Evolutionary conservation across 1,140 invertebrate species (phyloP).

Genomic region (Rhyzopertha dominica): DNA sequence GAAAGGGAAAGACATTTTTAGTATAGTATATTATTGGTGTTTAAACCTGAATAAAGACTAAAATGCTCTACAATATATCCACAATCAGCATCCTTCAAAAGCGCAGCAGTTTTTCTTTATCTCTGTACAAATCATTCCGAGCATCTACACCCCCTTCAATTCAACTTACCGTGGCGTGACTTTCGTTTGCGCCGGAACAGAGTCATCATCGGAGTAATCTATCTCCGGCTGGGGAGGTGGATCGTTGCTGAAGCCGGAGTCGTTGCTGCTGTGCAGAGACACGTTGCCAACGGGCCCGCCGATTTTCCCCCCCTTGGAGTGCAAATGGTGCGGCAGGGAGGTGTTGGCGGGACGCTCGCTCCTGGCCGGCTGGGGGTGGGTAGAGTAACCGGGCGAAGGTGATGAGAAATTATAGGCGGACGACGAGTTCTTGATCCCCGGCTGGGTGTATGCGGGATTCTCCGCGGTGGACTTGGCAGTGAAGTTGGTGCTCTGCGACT

Average conservation of each 20-base stretch:
- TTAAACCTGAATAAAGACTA: too few relatives aligned
- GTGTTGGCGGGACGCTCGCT: slow-evolving; percentile 48
- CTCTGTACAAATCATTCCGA: too few relatives aligned
- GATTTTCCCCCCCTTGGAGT: slow-evolving; percentile 36
- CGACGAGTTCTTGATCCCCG: slow-evolving; percentile 51
- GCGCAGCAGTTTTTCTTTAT: too few relatives aligned
- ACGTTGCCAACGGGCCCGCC: slow-evolving; percentile 60
- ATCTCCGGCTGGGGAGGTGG: slow-evolving; percentile 82
- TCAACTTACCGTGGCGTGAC: slow-evolving; percentile 64
- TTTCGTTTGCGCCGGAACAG: slow-evolving; percentile 52
- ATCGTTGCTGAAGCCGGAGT: slow-evolving; percentile 87
- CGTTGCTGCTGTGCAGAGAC: slow-evolving; percentile 83
- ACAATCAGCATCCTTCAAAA: too few relatives aligned
- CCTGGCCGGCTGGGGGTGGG: slow-evolving; percentile 51
- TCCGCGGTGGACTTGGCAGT: slow-evolving; percentile 40
- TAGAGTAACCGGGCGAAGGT: slow-evolving; percentile 48
- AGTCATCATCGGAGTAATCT: slow-evolving; percentile 86
- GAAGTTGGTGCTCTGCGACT: slow-evolving; percentile 52
- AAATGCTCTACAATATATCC: too few relatives aligned
- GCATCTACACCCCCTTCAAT: too few relatives aligned
- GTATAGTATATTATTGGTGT: too few relatives aligned
- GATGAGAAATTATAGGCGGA: slow-evolving; percentile 54
- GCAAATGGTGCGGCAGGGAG: slow-evolving; percentile 41
- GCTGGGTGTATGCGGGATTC: slow-evolving; percentile 47
- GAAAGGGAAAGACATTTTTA: too few relatives aligned